phyloP scores from a whole-genome alignment of 2,797 vertebrate genomes.

The Mus minutoides region DNA sequence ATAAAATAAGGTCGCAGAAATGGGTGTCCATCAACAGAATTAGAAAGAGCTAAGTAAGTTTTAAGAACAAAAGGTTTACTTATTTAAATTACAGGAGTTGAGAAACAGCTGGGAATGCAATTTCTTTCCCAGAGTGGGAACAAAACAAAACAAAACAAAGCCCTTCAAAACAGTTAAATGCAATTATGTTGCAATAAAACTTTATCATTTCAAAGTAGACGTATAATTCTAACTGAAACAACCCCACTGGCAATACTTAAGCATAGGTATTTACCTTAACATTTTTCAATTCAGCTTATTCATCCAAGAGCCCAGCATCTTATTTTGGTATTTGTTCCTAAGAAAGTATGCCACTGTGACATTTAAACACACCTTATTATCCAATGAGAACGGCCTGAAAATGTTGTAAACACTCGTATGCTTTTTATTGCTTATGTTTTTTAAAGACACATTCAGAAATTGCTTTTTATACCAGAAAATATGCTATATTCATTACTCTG shows the following conservation, averaged over 20 bases:
- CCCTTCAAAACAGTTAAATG: slow-evolving; percentile 81
- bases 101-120: slow-evolving; percentile 87
- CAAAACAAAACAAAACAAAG: slow-evolving; percentile 71
- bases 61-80: slow-evolving; percentile 90
- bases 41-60: slow-evolving; percentile 88
- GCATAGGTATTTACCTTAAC: slow-evolving; percentile 69
- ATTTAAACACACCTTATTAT: slow-evolving; percentile 42
- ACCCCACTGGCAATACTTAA: slow-evolving; percentile 79
- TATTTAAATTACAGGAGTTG: slow-evolving; percentile 89
- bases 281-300: slow-evolving; percentile 82
- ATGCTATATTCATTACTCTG: slow-evolving; percentile 58
- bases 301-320: slow-evolving; percentile 69
- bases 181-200: slow-evolving; percentile 86
- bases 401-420: slow-evolving; percentile 56
- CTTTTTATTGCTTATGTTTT: slow-evolving; percentile 66
- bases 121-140: slow-evolving; percentile 86
- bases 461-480: slow-evolving; percentile 74
- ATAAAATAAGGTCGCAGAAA: slow-evolving; percentile 89
- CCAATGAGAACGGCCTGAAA: slow-evolving; percentile 44
- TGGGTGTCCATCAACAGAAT: slow-evolving; percentile 90
- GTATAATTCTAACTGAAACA: slow-evolving; percentile 84
- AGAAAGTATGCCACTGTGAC: slow-evolving; percentile 46
- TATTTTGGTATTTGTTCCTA: slow-evolving; percentile 73
- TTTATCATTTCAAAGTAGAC: slow-evolving; percentile 82
- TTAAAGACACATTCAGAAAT: slow-evolving; percentile 33